Conservation (phyloP, 2,888 invertebrate species). For the Horisme vitalbata region DNA sequence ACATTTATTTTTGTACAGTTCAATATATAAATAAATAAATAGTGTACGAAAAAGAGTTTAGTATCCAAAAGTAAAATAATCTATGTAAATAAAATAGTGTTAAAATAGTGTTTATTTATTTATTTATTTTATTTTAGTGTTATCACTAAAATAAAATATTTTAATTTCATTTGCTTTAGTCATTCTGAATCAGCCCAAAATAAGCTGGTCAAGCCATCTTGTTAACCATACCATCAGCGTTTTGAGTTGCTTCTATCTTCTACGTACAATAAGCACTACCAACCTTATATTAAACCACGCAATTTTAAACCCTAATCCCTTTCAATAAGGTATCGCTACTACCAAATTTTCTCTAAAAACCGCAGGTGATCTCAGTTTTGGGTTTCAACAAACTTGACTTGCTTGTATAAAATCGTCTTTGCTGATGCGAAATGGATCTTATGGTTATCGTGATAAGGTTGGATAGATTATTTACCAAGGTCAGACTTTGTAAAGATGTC, state of each 20-base stretch:
- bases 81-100: too few relatives aligned
- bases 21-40: too few relatives aligned
- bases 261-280: conserved; percentile 38
- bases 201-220: conserved; percentile 40
- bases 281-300: conserved; percentile 14
- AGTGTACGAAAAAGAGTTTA: too few relatives aligned
- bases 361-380: conserved; percentile 15
- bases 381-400: conserved; percentile 24
- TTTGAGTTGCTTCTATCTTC: conserved; percentile 43
- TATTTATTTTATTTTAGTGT: too few relatives aligned
- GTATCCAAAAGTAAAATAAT: too few relatives aligned
- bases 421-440: conserved; percentile 24
- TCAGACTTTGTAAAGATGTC: conserved; percentile 31
- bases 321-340: conserved; percentile 13
- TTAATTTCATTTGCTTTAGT: too few relatives aligned
- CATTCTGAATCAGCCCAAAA: conserved; percentile 40
- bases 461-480: conserved; percentile 19
- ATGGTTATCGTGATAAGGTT: not conserved
- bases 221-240: conserved; percentile 45
- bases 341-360: not conserved
- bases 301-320: conserved; percentile 19
- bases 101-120: too few relatives aligned
- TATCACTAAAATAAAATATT: too few relatives aligned
- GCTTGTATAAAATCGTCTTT: conserved; percentile 5
- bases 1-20: too few relatives aligned